These are phyloP conservation scores for Thymelicus sylvestris DNA, from an alignment of 2,888 invertebrate genomes.

Conservation along the genomic window DNA sequence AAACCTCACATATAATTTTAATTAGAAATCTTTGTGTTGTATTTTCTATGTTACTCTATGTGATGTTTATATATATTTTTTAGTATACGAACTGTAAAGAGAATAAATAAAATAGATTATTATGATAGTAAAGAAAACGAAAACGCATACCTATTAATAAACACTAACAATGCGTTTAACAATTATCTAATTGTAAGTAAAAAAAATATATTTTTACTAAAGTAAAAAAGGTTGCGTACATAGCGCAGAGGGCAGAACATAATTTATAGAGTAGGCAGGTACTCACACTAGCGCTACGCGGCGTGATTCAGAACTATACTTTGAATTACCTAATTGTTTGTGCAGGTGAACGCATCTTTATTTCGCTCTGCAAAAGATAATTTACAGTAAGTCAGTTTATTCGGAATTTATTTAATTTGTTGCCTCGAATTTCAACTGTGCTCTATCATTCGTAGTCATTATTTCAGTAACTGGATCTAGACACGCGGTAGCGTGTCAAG, in stretches of 20 bases:
- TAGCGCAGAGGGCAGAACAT: slow-evolving; percentile 46
- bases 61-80: no score
- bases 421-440: no score
- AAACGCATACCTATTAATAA: no score
- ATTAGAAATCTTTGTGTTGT: no score
- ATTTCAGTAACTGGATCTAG: no score
- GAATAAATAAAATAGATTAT: no score
- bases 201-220: slow-evolving; percentile 17
- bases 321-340: slow-evolving; percentile 27
- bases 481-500: no score
- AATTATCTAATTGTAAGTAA: not conserved
- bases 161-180: not conserved
- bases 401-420: not conserved
- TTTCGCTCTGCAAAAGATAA: not conserved
- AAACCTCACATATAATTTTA: no score
- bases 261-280: slow-evolving; percentile 52
- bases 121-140: no score
- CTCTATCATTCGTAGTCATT: no score
- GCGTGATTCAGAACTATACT: slow-evolving; percentile 35
- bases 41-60: no score
- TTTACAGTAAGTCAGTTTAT: not conserved
- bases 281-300: slow-evolving; percentile 49
- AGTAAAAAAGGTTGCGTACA: slow-evolving; percentile 46
- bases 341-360: slow-evolving; percentile 2
- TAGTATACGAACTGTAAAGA: no score